Percentiles rank a stretch among this genome's conserved stretches.
Conservation (phyloP, 2,888 invertebrate genomes). For the Altica lythri region DNA sequence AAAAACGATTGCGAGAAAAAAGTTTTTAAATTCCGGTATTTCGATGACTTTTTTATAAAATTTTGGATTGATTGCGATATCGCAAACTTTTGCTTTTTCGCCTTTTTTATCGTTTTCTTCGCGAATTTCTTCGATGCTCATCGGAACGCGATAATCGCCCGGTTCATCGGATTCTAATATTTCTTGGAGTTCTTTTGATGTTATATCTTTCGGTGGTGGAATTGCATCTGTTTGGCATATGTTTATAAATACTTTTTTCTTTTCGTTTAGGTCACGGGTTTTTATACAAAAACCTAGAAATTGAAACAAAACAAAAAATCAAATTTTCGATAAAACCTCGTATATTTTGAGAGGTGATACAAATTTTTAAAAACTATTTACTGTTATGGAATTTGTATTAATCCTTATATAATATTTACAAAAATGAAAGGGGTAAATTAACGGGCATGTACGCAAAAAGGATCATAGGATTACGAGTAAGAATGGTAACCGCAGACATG, state of each 20-base stretch:
- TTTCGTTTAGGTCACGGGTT: conserved; percentile 67
- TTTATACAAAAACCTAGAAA: conserved; percentile 78
- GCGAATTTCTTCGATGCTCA: conserved; percentile 87
- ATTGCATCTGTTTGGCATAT: conserved; percentile 80
- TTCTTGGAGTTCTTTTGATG: conserved; percentile 70
- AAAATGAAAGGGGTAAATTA: no score
- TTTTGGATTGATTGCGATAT: conserved; percentile 79
- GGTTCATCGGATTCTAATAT: conserved; percentile 72
- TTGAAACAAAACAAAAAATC: conserved; percentile 1
- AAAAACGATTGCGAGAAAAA: conserved; percentile 78
- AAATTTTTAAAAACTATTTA: no score
- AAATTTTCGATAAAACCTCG: no score
- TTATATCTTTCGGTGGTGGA: conserved; percentile 74
- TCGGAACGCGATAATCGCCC: conserved; percentile 78
- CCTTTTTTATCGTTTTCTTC: conserved; percentile 77
- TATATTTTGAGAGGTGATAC: no score
- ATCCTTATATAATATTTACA: background rate
- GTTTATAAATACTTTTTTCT: conserved; percentile 81
- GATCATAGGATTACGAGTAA: no score
- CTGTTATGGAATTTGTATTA: no score
- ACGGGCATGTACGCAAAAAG: no score
- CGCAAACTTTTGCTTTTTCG: conserved; percentile 74
- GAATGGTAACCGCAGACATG: no score
- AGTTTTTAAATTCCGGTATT: conserved; percentile 74
- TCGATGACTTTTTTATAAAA: conserved; percentile 78